Evolutionary conservation across 2,797 vertebrate genomes (phyloP).

Genomic region (Ficedula albicollis): DNA sequence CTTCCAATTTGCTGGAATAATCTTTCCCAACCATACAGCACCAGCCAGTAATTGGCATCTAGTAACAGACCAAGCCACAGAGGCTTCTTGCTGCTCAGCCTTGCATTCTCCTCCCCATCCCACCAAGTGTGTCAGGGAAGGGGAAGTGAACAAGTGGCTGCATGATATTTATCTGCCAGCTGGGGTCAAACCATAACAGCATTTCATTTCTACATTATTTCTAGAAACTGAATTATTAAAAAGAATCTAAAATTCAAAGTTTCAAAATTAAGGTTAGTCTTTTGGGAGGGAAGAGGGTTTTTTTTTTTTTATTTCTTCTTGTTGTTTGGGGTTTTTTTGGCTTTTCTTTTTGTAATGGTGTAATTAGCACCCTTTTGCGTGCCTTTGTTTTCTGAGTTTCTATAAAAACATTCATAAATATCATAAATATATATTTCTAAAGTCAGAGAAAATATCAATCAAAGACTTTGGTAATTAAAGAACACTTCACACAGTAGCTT

Average conservation of each 20-base stretch:
- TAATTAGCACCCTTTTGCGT: not conserved
- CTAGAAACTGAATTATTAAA: not conserved
- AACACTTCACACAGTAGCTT: not conserved
- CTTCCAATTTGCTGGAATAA: constrained; percentile 47
- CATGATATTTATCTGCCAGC: not conserved
- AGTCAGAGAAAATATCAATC: not conserved
- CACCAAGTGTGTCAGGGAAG: not conserved
- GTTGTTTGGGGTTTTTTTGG: too few species aligned
- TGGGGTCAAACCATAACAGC: not conserved
- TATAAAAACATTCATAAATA: not conserved
- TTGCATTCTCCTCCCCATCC: not conserved
- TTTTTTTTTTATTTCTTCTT: too few species aligned
- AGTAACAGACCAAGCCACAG: constrained; percentile 60
- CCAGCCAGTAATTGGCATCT: constrained; percentile 62
- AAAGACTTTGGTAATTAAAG: not conserved
- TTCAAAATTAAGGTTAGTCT: not conserved
- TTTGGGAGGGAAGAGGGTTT: not conserved
- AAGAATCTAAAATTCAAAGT: not conserved
- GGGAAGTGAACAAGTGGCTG: not conserved
- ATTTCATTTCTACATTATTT: not conserved
- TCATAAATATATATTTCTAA: not conserved
- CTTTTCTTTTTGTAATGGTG: not conserved
- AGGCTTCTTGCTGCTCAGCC: constrained; percentile 59
- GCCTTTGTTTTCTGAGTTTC: not conserved
- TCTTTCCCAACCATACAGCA: constrained; percentile 3